These are phyloP conservation scores for Scrobipalpa atriplicella DNA, from an alignment of 2,888 invertebrate species.

Conservation along the genomic window DNA sequence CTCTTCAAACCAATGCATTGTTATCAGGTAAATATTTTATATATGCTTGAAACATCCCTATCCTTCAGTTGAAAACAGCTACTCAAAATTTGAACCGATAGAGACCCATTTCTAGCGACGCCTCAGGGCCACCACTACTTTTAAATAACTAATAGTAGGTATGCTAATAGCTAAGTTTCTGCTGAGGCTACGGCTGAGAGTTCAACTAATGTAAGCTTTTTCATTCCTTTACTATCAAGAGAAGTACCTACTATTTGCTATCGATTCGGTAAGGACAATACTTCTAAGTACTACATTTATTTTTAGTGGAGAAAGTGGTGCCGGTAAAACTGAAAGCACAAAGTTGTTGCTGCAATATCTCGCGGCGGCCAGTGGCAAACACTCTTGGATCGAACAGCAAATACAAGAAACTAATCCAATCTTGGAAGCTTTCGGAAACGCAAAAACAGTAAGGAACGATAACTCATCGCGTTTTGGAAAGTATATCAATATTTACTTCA, in stretches of 20 bases:
- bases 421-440: conserved; percentile 98
- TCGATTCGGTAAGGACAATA: too few species aligned
- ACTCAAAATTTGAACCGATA: too few species aligned
- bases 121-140: too few species aligned
- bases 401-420: conserved; percentile 98
- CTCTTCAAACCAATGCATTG: conserved; percentile 94
- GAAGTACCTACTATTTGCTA: too few species aligned
- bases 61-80: too few species aligned
- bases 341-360: conserved; percentile 96
- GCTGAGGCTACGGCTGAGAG: too few species aligned
- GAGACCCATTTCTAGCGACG: too few species aligned
- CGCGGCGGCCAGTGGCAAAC: conserved; percentile 96
- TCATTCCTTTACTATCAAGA: too few species aligned
- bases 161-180: too few species aligned
- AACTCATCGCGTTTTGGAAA: conserved; percentile 98
- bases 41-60: too few species aligned
- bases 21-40: conserved; percentile 96
- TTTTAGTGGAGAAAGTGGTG: conserved; percentile 96
- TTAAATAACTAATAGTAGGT: too few species aligned
- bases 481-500: conserved; percentile 96
- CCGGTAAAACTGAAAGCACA: conserved; percentile 98
- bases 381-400: conserved; percentile 99
- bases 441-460: conserved; percentile 97
- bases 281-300: background rate
- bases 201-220: too few species aligned